Evolutionary conservation across 2,797 vertebrate species (phyloP), one percentile per base, ranked within the genome.

Genomic region (Chrysocyon brachyurus): DNA sequence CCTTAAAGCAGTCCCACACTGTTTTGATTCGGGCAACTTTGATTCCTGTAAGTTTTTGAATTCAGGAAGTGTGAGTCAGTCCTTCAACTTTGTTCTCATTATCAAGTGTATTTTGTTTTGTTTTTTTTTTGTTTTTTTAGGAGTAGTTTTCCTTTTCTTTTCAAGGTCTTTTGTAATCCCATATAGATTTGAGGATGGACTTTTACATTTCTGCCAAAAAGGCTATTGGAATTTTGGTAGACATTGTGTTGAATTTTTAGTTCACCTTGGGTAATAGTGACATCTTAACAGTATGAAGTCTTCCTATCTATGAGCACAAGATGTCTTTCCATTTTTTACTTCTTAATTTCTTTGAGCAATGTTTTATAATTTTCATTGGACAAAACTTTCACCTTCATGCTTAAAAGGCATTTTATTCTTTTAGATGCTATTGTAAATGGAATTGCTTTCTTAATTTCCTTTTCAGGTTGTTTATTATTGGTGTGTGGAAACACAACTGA

Each of bases 391-490:
- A 73, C 14, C 56, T 90, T 52, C 36, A 64, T 79, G 21, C 12
- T 85, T 89, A 89, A 36, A 85, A 52, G 63, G n/a, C 61, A 12
- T 66, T 85, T 96, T 73, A 70, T 57, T 94, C 26, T 85, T n/a
- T 81, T 79, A 66, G 72, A 78, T 82, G 59, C 3, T 66, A 1
- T 85, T 92, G 16, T 70, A 78, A 57, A 81, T 86, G 46, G 24
- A 89, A 92, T 85, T 92, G 73, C 54, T 92, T 85, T 70, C 68
- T 78, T 6, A 61, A 56, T 82, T 93, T 73, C n/a, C 8, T 82
- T 87, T 96, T 79, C n/a, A 28, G 81, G 79, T 57, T 85, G 36
- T 73, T 86, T 66, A 31, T 75, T 66, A 26, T 86, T 96, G 84
- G 5, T 89, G 4, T 78, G 11, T 73, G 52, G 49, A 78, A 89